Evolutionary conservation across 2,888 invertebrate species (phyloP), one percentile per base, ranked within the genome.

Genomic region (Ariolimax columbianus): DNA sequence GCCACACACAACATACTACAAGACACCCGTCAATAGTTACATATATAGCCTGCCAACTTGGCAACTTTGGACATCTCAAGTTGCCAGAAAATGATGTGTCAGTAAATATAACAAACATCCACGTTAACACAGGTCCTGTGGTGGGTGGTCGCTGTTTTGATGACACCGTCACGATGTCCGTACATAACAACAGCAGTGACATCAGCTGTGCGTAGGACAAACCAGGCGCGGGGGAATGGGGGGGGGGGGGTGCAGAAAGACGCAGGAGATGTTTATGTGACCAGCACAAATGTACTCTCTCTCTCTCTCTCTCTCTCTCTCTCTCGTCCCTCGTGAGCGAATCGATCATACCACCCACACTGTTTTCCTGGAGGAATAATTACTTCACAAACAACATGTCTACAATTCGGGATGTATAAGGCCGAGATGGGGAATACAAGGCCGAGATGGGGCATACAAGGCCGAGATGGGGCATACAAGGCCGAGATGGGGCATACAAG

Each of bases 181-280:
- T 68, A 33, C 33, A 68, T 68, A 68, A 68, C 68, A 68, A 1
- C 68, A 68, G 68, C 30, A 68, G 19, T 68, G 68, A 68, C 68
- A 68, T 68, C 68, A 68, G 68, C 68, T 11, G 68, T 36, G 2
- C 14, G 23, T 36, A n/a, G n/a, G n/a, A n/a, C n/a, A n/a, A 33
- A 68, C 36, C 33, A 36, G 36, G 36, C 23, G 36, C 1, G 36
- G 36, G 19, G 17, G 36, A 33, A 66, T 66, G 36, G 26, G 17
- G 68, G 3, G 33, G 9, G 33, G 3, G 68, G 59, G n/a, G 26
- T 63, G 26, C 59, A n/a, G n/a, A n/a, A n/a, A n/a, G n/a, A n/a
- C n/a, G n/a, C n/a, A n/a, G n/a, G n/a, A n/a, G n/a, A n/a, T 63
- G 1, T 23, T 63, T 63, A 26, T 23, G 59, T 63, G n/a, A 63